Evolutionary conservation across 2,797 vertebrate genomes (phyloP).

Genomic region (Cuniculus paca): DNA sequence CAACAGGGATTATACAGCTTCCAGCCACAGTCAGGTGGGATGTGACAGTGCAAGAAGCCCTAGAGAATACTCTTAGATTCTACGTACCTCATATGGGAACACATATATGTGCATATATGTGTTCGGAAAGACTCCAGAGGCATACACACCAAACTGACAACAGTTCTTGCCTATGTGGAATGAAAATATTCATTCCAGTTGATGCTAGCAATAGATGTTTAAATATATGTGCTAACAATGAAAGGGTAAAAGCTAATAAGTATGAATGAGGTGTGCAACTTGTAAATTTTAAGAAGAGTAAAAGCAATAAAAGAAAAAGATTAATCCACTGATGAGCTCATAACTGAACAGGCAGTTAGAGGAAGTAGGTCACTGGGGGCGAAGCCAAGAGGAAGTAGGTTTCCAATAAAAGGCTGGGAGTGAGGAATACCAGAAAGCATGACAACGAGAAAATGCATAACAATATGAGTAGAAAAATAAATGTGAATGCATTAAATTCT

Average conservation of each 20-base stretch:
- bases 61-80: not conserved
- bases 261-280: not conserved
- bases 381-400: too few species aligned
- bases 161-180: not conserved
- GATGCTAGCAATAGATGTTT: not conserved
- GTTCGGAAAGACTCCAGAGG: not conserved
- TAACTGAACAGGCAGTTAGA: too few species aligned
- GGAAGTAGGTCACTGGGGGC: too few species aligned
- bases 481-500: not conserved
- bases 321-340: too few species aligned
- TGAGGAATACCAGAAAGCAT: accelerated
- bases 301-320: not conserved
- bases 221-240: not conserved
- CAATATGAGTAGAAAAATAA: not conserved
- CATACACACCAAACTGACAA: not conserved
- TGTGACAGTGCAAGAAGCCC: not conserved
- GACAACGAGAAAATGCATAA: not conserved
- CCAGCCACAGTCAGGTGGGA: not conserved
- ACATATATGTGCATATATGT: not conserved
- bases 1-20: not conserved
- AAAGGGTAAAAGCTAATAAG: not conserved
- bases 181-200: not conserved
- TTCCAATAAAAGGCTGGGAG: not conserved
- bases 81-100: too few species aligned
- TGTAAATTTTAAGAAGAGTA: not conserved